These are phyloP conservation scores for Peromyscus aztecus DNA, from an alignment of 2,797 vertebrate genomes.

Conservation along the genomic window DNA sequence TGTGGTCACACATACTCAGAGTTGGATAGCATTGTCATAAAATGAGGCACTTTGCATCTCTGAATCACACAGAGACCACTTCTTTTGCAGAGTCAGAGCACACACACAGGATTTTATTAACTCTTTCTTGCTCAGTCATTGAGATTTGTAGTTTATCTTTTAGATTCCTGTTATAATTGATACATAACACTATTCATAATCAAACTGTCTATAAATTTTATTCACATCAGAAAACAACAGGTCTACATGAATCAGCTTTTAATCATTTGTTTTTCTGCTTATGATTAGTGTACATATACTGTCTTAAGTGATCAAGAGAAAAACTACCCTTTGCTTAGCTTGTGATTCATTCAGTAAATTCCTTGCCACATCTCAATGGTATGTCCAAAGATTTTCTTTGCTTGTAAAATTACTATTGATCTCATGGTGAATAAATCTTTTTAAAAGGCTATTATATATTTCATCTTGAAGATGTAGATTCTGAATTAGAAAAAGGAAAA, in stretches of 20 bases:
- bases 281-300: neutral
- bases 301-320: neutral
- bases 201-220: neutral
- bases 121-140: neutral
- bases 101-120: neutral
- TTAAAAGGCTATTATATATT: neutral
- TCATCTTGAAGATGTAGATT: neutral
- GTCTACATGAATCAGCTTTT: neutral
- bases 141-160: neutral
- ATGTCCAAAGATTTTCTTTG: neutral
- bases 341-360: neutral
- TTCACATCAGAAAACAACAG: neutral
- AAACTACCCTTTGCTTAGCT: neutral
- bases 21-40: neutral
- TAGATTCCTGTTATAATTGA: neutral
- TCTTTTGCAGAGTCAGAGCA: neutral
- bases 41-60: neutral
- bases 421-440: neutral
- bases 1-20: no score
- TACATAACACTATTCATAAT: neutral
- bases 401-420: conserved; percentile 32
- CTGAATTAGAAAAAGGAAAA: neutral
- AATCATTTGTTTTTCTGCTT: neutral
- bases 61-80: neutral
- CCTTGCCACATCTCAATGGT: neutral